phyloP scores from a whole-genome alignment of 2,888 invertebrate genomes.

The Cephalotes varians region DNA sequence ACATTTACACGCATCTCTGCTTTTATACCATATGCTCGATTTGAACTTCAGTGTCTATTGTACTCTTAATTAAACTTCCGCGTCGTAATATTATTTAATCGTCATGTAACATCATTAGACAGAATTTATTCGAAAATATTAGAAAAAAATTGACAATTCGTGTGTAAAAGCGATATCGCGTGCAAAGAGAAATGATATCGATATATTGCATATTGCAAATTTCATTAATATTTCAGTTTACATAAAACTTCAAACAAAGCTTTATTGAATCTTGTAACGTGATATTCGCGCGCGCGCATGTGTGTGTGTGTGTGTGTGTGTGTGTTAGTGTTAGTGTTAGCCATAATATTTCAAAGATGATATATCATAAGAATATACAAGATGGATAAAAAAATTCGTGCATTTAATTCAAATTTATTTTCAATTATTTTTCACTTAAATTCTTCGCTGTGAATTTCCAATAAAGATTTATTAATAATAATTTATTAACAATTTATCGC shows the following conservation, averaged over 20 bases:
- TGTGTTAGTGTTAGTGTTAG: too few species aligned
- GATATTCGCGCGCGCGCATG: background rate
- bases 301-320: too few species aligned
- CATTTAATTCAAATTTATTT: too few species aligned
- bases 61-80: conserved; percentile 56
- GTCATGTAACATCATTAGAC: conserved; percentile 9
- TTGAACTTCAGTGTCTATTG: conserved; percentile 43
- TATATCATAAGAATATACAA: background rate
- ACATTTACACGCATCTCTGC: background rate
- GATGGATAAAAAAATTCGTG: too few species aligned
- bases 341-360: background rate
- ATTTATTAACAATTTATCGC: background rate
- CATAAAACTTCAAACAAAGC: conserved; percentile 24
- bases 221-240: conserved; percentile 19
- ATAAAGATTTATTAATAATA: background rate
- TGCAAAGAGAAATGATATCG: background rate
- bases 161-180: background rate
- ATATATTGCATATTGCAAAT: conserved; percentile 42
- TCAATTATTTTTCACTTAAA: background rate
- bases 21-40: background rate
- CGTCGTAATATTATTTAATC: conserved; percentile 42
- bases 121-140: conserved; percentile 13
- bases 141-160: background rate
- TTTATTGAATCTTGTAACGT: conserved; percentile 23
- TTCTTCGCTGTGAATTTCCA: background rate